phyloP scores from a whole-genome alignment of 2,888 invertebrate genomes.

The Caprella mutica region DNA sequence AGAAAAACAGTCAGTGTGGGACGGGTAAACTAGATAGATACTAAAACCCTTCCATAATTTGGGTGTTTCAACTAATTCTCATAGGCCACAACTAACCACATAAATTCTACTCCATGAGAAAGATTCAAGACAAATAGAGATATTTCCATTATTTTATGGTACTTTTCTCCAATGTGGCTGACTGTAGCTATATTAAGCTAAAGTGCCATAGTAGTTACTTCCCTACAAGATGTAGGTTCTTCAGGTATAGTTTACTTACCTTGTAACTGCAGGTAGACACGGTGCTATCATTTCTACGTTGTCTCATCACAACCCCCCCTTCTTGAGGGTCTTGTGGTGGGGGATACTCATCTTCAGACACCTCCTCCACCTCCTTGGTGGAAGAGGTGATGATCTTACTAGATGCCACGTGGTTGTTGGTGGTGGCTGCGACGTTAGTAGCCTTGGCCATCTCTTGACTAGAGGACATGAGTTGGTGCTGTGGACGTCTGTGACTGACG shows the following conservation, averaged over 20 bases:
- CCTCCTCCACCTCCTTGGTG: constrained; percentile 40
- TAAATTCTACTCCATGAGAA: no score
- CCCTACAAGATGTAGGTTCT: no score
- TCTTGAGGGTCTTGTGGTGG: background rate
- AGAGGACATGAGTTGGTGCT: constrained; percentile 38
- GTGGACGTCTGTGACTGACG: background rate
- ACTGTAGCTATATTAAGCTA: no score
- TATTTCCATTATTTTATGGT: no score
- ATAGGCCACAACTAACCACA: no score
- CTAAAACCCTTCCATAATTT: no score
- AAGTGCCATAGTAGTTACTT: no score
- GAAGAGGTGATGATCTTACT: constrained; percentile 56
- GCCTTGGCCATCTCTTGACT: constrained; percentile 37
- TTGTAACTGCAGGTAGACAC: constrained; percentile 3
- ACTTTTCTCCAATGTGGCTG: no score
- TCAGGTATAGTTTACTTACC: background rate
- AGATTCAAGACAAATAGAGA: no score
- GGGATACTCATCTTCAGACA: background rate
- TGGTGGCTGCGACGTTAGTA: constrained; percentile 18
- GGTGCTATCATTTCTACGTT: constrained; percentile 59
- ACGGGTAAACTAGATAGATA: no score
- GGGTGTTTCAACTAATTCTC: no score
- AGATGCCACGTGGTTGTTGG: constrained; percentile 65
- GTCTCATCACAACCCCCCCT: constrained; percentile 36
- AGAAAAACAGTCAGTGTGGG: constrained; percentile 9